Conservation (phyloP, 1,140 invertebrate genomes). For the Caenorhabditis remanei region DNA sequence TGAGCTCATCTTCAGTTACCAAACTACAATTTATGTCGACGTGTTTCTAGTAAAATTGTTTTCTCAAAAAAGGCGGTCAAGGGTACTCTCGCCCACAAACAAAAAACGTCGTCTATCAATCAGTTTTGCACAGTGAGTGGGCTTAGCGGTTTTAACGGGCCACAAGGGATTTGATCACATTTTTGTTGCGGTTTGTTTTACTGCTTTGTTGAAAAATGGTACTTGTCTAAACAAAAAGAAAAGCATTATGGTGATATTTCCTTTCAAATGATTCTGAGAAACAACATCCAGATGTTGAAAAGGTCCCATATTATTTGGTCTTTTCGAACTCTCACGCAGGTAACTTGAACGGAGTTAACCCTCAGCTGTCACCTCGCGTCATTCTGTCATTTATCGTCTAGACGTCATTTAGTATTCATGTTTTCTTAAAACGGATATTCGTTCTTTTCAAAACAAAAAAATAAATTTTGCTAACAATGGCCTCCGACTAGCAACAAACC, state of each 20-base stretch:
- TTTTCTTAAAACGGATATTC: neutral
- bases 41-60: constrained; percentile 39
- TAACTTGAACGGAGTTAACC: neutral
- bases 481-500: neutral
- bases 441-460: neutral
- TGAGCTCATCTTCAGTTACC: neutral
- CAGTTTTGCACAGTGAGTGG: constrained; percentile 20
- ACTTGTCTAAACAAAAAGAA: neutral
- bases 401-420: constrained; percentile 9
- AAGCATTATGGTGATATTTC: too few relatives aligned
- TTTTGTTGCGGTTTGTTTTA: constrained; percentile 23
- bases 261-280: too few relatives aligned
- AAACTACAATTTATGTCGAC: neutral
- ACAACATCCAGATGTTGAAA: neutral
- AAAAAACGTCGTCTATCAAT: constrained; percentile 51
- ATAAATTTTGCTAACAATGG: neutral
- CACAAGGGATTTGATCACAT: constrained; percentile 24
- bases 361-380: neutral
- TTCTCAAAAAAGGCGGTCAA: constrained; percentile 31
- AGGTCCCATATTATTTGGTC: neutral
- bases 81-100: neutral
- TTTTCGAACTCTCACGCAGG: neutral
- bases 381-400: neutral
- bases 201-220: neutral
- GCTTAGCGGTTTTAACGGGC: constrained; percentile 35